Evolutionary conservation across 2,797 vertebrate genomes (phyloP).

Genomic region (Macrochelys suwanniensis): DNA sequence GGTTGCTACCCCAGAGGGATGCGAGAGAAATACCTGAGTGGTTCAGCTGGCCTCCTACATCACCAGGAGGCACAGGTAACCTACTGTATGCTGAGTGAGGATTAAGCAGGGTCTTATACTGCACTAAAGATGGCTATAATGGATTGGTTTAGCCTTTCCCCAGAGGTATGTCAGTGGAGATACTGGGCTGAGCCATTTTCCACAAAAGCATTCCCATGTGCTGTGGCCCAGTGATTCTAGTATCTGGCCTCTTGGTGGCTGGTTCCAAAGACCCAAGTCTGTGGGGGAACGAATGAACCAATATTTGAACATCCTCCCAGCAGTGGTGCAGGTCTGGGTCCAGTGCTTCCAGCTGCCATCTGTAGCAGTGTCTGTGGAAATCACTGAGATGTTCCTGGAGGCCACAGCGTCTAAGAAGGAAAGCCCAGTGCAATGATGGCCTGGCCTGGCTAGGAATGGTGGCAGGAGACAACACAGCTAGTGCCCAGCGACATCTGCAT

Average conservation of each 20-base stretch:
- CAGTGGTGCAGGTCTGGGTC: neutral
- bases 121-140: too few relatives aligned
- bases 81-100: neutral
- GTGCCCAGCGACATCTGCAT: neutral
- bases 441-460: neutral
- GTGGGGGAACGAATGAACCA: neutral
- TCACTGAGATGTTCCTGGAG: neutral
- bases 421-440: too few relatives aligned
- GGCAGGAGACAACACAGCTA: neutral
- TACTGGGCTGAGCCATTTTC: neutral
- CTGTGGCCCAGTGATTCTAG: neutral
- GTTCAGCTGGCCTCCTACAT: too few relatives aligned
- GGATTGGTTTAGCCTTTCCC: neutral
- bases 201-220: neutral
- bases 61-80: neutral
- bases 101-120: neutral
- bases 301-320: neutral
- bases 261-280: neutral
- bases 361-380: neutral
- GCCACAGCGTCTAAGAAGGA: neutral
- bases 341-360: neutral
- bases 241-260: neutral
- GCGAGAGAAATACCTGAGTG: too few relatives aligned
- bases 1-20: too few relatives aligned
- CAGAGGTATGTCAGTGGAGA: neutral